phyloP scores from a whole-genome alignment of 2,113 vertebrate species.

The Halichoerus grypus region DNA sequence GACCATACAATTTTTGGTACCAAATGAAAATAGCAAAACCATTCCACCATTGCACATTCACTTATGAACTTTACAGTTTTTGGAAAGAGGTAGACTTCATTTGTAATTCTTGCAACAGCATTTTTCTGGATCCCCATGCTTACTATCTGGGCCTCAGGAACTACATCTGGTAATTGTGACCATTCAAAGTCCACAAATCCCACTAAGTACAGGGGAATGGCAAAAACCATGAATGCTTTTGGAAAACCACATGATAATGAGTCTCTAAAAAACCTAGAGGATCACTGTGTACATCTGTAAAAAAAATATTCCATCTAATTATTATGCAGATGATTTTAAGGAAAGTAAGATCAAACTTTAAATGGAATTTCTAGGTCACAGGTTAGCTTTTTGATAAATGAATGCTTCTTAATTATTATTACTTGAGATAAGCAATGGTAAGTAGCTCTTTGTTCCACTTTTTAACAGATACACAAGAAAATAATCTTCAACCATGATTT shows the following conservation, averaged over 20 bases:
- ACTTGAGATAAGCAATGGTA: neutral
- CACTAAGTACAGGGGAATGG: rapidly evolving
- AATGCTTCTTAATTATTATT: neutral
- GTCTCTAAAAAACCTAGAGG: neutral
- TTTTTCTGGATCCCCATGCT: too few relatives aligned
- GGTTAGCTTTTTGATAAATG: neutral
- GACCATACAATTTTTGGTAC: neutral
- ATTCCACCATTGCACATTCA: too few relatives aligned
- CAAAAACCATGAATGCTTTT: neutral
- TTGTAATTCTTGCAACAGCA: neutral
- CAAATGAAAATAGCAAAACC: neutral
- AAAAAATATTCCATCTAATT: neutral
- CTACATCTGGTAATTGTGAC: neutral
- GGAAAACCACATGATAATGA: neutral
- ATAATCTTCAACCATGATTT: neutral
- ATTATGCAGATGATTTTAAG: neutral
- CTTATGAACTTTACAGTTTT: neutral
- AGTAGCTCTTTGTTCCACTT: neutral
- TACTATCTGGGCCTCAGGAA: neutral
- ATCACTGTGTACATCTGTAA: neutral
- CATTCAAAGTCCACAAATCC: neutral
- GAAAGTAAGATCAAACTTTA: neutral
- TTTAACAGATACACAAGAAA: neutral
- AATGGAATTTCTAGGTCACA: neutral
- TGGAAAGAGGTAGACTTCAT: neutral